Evolutionary conservation across 2,113 vertebrate genomes (phyloP), one percentile per base, ranked within the genome.

Genomic region (Gorilla gorilla): DNA sequence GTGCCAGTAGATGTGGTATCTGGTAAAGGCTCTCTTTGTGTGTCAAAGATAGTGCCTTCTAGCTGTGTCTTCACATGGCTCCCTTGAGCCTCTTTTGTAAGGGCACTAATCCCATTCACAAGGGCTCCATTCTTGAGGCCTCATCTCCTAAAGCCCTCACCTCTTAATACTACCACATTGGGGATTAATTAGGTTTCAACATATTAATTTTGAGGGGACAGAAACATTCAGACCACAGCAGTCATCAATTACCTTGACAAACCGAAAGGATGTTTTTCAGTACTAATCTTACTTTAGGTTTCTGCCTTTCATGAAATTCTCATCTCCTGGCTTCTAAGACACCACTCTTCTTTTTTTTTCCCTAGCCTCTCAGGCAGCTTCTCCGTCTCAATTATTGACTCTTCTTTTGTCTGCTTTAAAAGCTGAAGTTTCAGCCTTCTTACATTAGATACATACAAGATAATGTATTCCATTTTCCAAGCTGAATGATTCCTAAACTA

Each of bases 221-320:
- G 22, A 88, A 70, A 80, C 30, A 88, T 57, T 70, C 38, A 87
- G 10, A 86, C 38, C 73, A 57, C 17, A 18, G 30, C 10, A 88
- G 40, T 70, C 38, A 75, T 59, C 45, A 93, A 80, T 25, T 8
- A 59, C 45, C 30, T 78, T 88, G 50, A 20, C 76, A 87, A 96
- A 89, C 45, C 45, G 55, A 50, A 94, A 95, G 86, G 82, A 84
- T 8, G 8, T 0, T 20, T 61, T 90, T 73, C 23, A 81, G 48
- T 92, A 81, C 76, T 94, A 92, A 57, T 72, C 90, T 75, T 57
- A 88, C 79, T 72, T 84, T 80, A 89, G 32, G 16, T 78, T 80
- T 90, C 52, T 2, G 40, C 45, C 45, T 66, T 93, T 90, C 11
- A 70, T 52, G 18, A 76, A 93, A 89, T 82, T 85, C 17, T 89